A percentile compares a stretch with the other conserved stretches of the same genome.
These are phyloP conservation scores for Bombus soroeensis DNA, from an alignment of 1,140 invertebrate genomes.

Conservation along the genomic window DNA sequence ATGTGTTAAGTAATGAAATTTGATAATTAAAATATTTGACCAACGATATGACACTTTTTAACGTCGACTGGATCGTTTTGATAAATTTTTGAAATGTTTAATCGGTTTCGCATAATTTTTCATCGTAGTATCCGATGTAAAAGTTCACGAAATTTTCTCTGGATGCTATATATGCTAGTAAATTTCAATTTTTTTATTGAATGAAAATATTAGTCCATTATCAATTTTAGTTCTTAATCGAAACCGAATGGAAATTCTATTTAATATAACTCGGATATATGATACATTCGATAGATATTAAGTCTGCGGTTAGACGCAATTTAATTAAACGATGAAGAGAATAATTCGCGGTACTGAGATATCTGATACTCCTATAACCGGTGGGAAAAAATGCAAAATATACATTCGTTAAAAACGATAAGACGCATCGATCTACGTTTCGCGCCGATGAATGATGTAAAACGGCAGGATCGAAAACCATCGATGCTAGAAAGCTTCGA, in stretches of 20 bases:
- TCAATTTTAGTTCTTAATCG: neutral
- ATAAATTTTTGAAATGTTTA: neutral
- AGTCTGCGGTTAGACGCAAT: no score
- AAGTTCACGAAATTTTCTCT: neutral
- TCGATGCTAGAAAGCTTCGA: constrained; percentile 3
- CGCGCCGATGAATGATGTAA: constrained; percentile 41
- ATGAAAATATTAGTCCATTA: neutral
- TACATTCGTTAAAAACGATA: constrained; percentile 49
- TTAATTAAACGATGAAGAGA: no score
- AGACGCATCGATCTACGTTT: constrained; percentile 37
- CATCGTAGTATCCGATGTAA: neutral
- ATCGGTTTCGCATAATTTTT: neutral
- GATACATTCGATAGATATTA: no score
- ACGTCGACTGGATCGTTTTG: neutral
- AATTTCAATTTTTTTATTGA: neutral
- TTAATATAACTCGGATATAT: no score
- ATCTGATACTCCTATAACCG: constrained; percentile 58
- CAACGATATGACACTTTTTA: neutral
- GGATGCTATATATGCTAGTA: neutral
- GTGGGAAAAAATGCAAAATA: constrained; percentile 62
- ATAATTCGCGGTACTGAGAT: constrained; percentile 31
- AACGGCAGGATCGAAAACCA: constrained; percentile 23
- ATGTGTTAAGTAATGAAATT: neutral
- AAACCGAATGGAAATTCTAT: no score
- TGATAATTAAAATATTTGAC: neutral